These are phyloP conservation scores for Prunella himalayana DNA, from an alignment of 2,113 vertebrate species.

Conservation along the genomic window DNA sequence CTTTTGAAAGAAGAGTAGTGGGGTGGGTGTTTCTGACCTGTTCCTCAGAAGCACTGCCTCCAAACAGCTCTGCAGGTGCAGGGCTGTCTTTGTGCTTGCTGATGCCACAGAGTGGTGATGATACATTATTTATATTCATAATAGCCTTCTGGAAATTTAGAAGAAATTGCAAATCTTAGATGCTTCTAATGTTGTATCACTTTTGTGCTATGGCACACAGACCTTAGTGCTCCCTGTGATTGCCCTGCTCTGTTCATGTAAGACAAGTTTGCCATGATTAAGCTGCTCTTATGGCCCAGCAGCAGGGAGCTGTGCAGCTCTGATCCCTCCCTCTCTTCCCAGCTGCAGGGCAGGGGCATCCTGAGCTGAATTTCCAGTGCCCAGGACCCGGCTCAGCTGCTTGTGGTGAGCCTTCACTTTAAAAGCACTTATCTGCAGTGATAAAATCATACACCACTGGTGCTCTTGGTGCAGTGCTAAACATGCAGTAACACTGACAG, in stretches of 20 bases:
- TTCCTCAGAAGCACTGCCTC: background rate
- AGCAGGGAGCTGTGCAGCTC: background rate
- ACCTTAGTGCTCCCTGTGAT: background rate
- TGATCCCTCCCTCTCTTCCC: background rate
- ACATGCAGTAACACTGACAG: constrained; percentile 9
- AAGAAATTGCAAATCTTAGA: background rate
- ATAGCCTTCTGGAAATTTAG: background rate
- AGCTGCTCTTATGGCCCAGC: background rate
- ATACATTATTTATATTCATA: background rate
- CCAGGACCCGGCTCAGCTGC: background rate
- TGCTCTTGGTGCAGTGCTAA: background rate
- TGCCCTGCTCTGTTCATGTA: background rate
- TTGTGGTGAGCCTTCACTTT: background rate
- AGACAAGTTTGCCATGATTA: background rate
- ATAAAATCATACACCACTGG: background rate
- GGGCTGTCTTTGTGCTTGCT: background rate
- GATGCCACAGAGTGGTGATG: background rate
- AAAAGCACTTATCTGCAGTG: background rate
- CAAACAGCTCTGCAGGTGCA: background rate
- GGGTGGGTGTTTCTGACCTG: accelerated
- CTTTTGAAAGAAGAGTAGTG: background rate
- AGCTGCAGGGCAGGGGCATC: background rate
- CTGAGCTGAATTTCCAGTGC: accelerated
- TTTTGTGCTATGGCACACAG: accelerated
- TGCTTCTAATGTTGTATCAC: background rate